Evolutionary conservation across 2,797 vertebrate genomes (phyloP).

Genomic region (Chaunax sp.): DNA sequence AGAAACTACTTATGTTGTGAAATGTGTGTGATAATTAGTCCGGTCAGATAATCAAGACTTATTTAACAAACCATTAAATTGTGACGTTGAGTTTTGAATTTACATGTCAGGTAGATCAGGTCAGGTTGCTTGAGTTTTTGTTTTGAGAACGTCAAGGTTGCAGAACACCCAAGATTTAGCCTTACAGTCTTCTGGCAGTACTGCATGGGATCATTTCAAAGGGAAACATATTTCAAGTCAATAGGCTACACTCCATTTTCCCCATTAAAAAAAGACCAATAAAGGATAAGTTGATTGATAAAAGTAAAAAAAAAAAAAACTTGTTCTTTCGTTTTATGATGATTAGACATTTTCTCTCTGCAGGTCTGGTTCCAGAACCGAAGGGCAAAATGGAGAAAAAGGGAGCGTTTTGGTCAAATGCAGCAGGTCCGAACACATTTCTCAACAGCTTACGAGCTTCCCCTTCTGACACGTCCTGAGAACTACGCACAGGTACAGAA

Average conservation of each 20-base stretch:
- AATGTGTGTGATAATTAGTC: conserved; percentile 18
- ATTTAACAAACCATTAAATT: conserved; percentile 37
- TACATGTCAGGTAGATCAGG: conserved; percentile 17
- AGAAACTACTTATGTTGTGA: background rate
- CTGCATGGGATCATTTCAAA: conserved; percentile 11
- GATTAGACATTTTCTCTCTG: conserved; percentile 13
- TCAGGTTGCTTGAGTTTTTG: conserved; percentile 50
- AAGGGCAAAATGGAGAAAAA: conserved; percentile 97
- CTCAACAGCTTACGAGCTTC: conserved; percentile 95
- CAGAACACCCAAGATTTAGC: conserved; percentile 1
- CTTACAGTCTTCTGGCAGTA: conserved; percentile 16
- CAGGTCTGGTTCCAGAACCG: conserved; percentile 99
- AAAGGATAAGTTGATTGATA: background rate
- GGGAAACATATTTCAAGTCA: background rate
- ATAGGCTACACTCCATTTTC: background rate
- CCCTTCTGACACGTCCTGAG: conserved; percentile 95
- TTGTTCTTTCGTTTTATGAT: conserved; percentile 10
- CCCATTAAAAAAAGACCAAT: too few species aligned
- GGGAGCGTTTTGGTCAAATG: conserved; percentile 99
- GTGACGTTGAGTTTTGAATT: conserved; percentile 33
- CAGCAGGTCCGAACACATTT: conserved; percentile 99
- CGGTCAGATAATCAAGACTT: conserved; percentile 1
- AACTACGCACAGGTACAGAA: conserved; percentile 95
- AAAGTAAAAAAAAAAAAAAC: background rate
- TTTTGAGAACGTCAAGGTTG: conserved; percentile 41